These are phyloP conservation scores for Aeoliscus strigatus DNA, from an alignment of 2,797 vertebrate species.

Conservation along the genomic window DNA sequence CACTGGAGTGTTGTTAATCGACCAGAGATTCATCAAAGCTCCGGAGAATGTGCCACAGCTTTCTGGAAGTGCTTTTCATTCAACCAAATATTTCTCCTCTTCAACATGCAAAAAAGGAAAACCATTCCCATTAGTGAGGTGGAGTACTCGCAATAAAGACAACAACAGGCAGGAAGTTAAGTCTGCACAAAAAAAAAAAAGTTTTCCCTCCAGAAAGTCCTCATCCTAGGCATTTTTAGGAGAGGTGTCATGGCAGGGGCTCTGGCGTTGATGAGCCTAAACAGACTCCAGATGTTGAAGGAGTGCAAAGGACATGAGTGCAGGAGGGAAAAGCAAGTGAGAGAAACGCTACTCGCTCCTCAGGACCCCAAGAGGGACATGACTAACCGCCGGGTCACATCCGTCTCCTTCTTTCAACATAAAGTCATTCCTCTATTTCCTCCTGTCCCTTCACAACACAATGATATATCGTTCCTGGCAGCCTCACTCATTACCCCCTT, in stretches of 20 bases:
- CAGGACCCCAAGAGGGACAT: slow-evolving; percentile 53
- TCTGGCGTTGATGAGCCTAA: slow-evolving; percentile 60
- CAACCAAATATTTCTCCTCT: slow-evolving; percentile 9
- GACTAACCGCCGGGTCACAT: slow-evolving; percentile 66
- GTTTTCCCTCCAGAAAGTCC: slow-evolving; percentile 13
- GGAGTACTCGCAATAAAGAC: no score
- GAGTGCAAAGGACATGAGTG: slow-evolving; percentile 52
- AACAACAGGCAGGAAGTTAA: no score
- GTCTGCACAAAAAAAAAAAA: no score
- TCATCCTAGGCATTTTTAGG: slow-evolving; percentile 49
- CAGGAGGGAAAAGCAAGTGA: slow-evolving; percentile 22
- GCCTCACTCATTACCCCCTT: slow-evolving; percentile 29
- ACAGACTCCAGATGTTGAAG: slow-evolving; percentile 78
- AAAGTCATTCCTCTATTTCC: slow-evolving; percentile 47
- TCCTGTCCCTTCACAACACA: slow-evolving; percentile 31
- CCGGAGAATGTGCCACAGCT: slow-evolving; percentile 15
- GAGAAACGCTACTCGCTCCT: slow-evolving; percentile 32
- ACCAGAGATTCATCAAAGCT: slow-evolving; percentile 20
- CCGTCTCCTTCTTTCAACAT: slow-evolving; percentile 65
- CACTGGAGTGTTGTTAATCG: slow-evolving; percentile 23
- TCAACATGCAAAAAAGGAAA: not conserved
- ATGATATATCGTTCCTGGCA: slow-evolving; percentile 31
- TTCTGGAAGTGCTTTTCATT: slow-evolving; percentile 37
- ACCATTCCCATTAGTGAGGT: no score
- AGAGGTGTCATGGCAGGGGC: slow-evolving; percentile 57